Conservation (phyloP, 2,113 vertebrate genomes). For the Phalacrocorax pelagicus region DNA sequence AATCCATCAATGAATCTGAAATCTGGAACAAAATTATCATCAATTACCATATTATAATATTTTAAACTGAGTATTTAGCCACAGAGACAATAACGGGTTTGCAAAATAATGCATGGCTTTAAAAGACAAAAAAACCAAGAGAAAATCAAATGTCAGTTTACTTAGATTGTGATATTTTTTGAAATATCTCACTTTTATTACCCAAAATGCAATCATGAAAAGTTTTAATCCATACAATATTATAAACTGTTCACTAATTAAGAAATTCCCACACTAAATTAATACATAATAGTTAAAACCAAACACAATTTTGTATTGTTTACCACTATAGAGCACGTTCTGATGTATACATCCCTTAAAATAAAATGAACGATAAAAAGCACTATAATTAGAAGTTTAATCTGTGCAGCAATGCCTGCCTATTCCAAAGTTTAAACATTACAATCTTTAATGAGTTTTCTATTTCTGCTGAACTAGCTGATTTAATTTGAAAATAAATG, state of each 20-base stretch:
- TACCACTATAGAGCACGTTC: not conserved
- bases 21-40: constrained; percentile 33
- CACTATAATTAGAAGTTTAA: not conserved
- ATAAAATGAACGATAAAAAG: not conserved
- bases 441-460: not conserved
- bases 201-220: not conserved
- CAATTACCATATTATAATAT: constrained; percentile 24
- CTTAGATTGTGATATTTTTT: not conserved
- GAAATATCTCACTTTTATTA: not conserved
- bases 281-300: not conserved
- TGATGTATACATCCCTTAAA: not conserved
- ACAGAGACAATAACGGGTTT: not conserved
- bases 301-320: not conserved
- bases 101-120: not conserved
- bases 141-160: not conserved
- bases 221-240: not conserved
- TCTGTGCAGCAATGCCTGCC: not conserved
- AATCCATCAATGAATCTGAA: constrained; percentile 46
- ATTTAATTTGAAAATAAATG: not conserved
- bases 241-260: not conserved
- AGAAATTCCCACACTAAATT: not conserved
- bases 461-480: not conserved
- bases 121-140: not conserved
- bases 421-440: not conserved
- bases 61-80: constrained; percentile 12